Evolutionary conservation across 2,888 invertebrate genomes (phyloP).

Genomic region (Entomobrya multifasciata): DNA sequence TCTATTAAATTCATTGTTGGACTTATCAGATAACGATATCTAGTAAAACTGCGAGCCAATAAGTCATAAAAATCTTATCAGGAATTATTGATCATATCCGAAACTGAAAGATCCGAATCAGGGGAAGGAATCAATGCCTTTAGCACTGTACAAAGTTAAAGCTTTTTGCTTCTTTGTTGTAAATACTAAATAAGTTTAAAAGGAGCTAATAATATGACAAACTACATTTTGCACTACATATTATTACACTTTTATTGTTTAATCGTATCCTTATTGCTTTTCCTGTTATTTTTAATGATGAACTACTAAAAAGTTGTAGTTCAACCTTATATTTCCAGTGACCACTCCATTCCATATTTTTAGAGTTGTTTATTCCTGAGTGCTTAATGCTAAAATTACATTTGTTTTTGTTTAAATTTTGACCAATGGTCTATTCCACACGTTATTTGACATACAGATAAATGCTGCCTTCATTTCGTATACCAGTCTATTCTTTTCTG

Average conservation of each 20-base stretch:
- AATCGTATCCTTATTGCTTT: not conserved
- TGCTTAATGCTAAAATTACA: not conserved
- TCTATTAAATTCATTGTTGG: slow-evolving; percentile 6
- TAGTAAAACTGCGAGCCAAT: slow-evolving; percentile 20
- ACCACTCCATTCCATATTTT: no score
- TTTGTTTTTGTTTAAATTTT: slow-evolving; percentile 7
- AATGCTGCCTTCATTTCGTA: no score
- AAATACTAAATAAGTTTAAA: not conserved
- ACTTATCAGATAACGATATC: slow-evolving; percentile 11
- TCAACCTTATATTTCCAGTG: no score
- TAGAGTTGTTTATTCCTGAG: no score
- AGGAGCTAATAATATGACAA: not conserved
- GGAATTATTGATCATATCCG: not conserved
- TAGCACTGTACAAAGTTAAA: not conserved
- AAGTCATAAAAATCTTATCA: slow-evolving; percentile 15
- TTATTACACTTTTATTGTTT: not conserved
- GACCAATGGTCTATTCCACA: no score
- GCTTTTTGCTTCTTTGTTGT: not conserved
- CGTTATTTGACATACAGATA: no score
- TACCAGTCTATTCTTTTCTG: no score
- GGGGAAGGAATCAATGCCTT: no score
- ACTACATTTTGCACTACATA: not conserved
- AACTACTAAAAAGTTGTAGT: not conserved
- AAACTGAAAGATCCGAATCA: not conserved
- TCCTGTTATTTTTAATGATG: not conserved